phyloP scores from a whole-genome alignment of 2,888 invertebrate species.

The Megamerina dolium region DNA sequence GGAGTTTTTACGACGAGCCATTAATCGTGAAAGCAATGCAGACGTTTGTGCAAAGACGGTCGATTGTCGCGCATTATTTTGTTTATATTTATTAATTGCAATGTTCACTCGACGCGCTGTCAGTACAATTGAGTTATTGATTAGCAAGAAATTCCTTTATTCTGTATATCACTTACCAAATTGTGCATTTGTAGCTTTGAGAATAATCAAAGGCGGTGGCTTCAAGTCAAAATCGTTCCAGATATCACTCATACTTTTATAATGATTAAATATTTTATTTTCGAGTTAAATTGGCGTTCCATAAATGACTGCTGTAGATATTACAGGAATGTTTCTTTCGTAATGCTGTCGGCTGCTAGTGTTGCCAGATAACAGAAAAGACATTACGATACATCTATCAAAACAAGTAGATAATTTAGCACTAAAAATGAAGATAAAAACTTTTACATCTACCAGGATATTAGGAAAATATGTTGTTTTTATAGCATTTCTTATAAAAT shows the following conservation, averaged over 20 bases:
- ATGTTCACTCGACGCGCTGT: slow-evolving; percentile 28
- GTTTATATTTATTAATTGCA: slow-evolving; percentile 25
- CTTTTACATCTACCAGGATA: no score
- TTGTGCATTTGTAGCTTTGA: slow-evolving; percentile 23
- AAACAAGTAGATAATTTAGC: no score
- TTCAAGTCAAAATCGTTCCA: slow-evolving; percentile 43
- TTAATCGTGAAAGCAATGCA: slow-evolving; percentile 40
- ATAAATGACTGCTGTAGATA: no score
- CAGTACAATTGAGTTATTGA: background rate
- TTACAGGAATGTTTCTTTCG: no score
- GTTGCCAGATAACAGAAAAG: no score
- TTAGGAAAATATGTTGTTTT: no score
- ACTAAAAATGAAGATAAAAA: no score
- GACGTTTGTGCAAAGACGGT: slow-evolving; percentile 34
- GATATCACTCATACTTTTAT: slow-evolving; percentile 27
- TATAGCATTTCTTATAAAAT: no score
- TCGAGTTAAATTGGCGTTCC: no score
- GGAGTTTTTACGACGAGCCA: slow-evolving; percentile 44
- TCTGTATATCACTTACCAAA: slow-evolving; percentile 28
- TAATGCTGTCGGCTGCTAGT: no score
- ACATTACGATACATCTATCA: no score
- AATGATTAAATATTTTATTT: no score
- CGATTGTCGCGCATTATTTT: slow-evolving; percentile 19
- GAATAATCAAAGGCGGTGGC: slow-evolving; percentile 38
- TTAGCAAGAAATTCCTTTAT: background rate